These are phyloP conservation scores for Contarinia nasturtii DNA, from an alignment of 1,140 invertebrate genomes.

Conservation along the genomic window DNA sequence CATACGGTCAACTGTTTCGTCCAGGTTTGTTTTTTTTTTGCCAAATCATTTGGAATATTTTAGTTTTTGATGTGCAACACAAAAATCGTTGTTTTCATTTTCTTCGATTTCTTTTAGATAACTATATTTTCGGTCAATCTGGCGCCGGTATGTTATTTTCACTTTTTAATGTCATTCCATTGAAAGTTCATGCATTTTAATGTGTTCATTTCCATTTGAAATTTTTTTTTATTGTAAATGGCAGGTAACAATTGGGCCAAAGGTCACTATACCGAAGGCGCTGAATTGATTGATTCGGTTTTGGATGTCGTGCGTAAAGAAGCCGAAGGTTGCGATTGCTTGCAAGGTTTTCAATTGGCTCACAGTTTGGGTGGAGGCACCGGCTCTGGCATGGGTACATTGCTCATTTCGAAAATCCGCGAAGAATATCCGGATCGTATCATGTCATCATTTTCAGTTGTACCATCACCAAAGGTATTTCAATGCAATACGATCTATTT, in stretches of 20 bases:
- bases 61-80: no score
- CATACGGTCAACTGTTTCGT: constrained; percentile 66
- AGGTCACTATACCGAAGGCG: constrained; percentile 86
- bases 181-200: no score
- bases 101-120: constrained; percentile 71
- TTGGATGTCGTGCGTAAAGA: constrained; percentile 74
- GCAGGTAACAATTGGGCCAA: constrained; percentile 62
- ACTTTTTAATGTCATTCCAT: background rate
- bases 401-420: constrained; percentile 67
- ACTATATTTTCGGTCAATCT: constrained; percentile 66
- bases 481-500: no score
- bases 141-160: constrained; percentile 39
- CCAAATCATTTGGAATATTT: constrained; percentile 73
- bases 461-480: constrained; percentile 80
- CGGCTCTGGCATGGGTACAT: constrained; percentile 74
- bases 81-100: no score
- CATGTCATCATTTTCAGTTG: constrained; percentile 80
- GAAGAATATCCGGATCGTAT: constrained; percentile 86
- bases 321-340: constrained; percentile 74
- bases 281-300: constrained; percentile 71
- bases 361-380: constrained; percentile 74
- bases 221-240: background rate
- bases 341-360: constrained; percentile 77
- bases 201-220: no score
- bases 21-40: constrained; percentile 32